Base-by-base conservation (phyloP, 1,140 invertebrate genomes). In the Agrypnia vestita region DNA sequence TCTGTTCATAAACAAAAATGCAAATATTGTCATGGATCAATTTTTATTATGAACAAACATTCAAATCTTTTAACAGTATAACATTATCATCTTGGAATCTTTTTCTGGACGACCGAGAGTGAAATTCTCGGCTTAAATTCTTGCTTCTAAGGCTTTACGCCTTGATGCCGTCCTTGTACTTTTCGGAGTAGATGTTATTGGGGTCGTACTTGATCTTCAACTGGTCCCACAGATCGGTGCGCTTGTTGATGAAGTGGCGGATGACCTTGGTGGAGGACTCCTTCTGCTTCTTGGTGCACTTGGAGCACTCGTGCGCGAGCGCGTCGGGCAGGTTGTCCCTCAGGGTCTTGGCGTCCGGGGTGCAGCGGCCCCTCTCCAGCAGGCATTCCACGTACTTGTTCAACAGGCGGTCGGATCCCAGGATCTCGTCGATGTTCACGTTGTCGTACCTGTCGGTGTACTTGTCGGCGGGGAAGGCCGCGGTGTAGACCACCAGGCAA, bases 351-450 rank as follows among this genome's bases (percentile, higher is more conserved):
- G 90, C 94, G 56, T 95, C 94, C 12, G 93, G 89, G 11, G 94
- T 94, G 86, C 95, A 96, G 4, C 91, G 89, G 9, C 93, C 93
- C 79, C 89, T 89, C 0, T 94, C 93, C 81, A 95, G 81, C 3
- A 96, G 85, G 84, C 95, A 96, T 74, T 95, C 92, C 3, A 92
- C 89, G 82, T 96, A 95, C 72, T 91, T 93, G 44, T 88, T 91
- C 1, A 95, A 88, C 7, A 96, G 87, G 61, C 95, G 90, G 0
- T 95, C 91, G 10, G 92, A 95, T 19, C 90, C 88, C 0, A 96
- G 86, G 81, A 96, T 93, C 83, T 93, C 90, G 62, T 95, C 93
- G 1, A 96, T 82, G 84, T 96, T 91, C 62, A 96, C 90, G 82
- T 93, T 92, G 84, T 96, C n/a, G n/a, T n/a, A n/a, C n/a, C n/a